phyloP scores from a whole-genome alignment of 2,888 invertebrate genomes.

The Agonum fuliginosum region DNA sequence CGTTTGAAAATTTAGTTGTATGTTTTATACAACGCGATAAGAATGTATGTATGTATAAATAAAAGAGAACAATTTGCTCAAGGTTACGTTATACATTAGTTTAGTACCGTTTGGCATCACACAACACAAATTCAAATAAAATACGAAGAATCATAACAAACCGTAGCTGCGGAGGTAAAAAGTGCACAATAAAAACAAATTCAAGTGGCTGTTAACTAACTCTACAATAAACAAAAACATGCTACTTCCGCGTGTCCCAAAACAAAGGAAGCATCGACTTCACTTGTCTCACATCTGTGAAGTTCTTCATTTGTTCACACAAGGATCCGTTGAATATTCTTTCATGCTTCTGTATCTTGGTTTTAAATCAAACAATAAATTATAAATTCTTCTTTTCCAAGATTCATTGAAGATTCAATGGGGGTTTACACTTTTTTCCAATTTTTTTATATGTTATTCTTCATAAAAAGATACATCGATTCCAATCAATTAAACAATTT shows the following conservation, averaged over 20 bases:
- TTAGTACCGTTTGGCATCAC: constrained; percentile 38
- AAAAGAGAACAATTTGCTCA: constrained; percentile 21
- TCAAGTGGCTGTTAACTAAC: constrained; percentile 3
- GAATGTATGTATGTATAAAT: too few species aligned
- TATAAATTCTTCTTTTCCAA: too few species aligned
- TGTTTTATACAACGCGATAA: too few species aligned
- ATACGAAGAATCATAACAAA: constrained; percentile 20
- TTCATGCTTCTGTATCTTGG: too few species aligned
- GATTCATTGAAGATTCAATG: too few species aligned
- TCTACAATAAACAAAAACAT: constrained; percentile 29
- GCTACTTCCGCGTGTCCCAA: constrained; percentile 29
- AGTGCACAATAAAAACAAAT: constrained; percentile 28
- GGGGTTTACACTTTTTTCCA: too few species aligned
- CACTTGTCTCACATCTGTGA: constrained; percentile 17
- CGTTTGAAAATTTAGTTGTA: too few species aligned
- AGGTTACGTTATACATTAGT: constrained; percentile 15
- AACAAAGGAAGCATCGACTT: constrained; percentile 27
- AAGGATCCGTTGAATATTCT: too few species aligned
- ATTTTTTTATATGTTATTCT: too few species aligned
- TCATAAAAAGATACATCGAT: too few species aligned
- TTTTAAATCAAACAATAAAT: too few species aligned
- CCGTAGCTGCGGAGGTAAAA: constrained; percentile 25
- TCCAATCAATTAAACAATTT: too few species aligned
- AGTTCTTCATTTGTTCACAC: constrained; percentile 10
- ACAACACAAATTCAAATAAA: constrained; percentile 22